phyloP scores from a whole-genome alignment of 2,113 vertebrate species.

The Apus apus region DNA sequence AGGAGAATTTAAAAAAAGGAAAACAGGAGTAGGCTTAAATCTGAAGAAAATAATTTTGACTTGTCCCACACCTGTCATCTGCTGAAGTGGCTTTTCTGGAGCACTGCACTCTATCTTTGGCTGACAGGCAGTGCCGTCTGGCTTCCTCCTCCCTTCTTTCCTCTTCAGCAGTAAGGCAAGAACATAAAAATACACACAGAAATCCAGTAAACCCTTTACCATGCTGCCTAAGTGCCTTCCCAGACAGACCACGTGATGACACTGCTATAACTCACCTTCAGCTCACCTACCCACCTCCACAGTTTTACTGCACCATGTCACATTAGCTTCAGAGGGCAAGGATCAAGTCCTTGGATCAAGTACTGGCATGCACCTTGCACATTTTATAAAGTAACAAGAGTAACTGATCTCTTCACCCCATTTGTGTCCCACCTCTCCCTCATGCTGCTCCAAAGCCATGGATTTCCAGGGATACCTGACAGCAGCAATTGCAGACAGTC shows the following conservation, averaged over 20 bases:
- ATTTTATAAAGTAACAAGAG: neutral
- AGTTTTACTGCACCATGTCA: neutral
- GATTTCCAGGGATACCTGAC: neutral
- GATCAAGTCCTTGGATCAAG: neutral
- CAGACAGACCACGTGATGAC: neutral
- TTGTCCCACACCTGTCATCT: conserved; percentile 61
- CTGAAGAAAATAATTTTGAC: conserved; percentile 57
- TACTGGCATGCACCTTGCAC: neutral
- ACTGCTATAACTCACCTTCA: neutral
- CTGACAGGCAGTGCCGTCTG: conserved; percentile 63
- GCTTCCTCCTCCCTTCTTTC: conserved; percentile 58
- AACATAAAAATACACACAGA: conserved; percentile 63
- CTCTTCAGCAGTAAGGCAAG: conserved; percentile 56
- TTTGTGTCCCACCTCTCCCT: neutral
- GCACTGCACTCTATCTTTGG: conserved; percentile 66
- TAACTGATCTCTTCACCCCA: neutral
- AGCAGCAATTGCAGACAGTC: neutral
- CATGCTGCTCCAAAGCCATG: neutral
- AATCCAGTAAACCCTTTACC: conserved; percentile 47
- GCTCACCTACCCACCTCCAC: neutral
- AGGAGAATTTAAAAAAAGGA: neutral
- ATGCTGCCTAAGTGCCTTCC: conserved; percentile 1
- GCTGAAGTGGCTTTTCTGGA: conserved; percentile 67
- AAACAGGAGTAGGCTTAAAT: conserved; percentile 56
- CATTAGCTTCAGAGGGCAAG: neutral